These are phyloP conservation scores for Ctenosaura bakeri DNA, from an alignment of 2,797 vertebrate genomes.

Conservation along the genomic window DNA sequence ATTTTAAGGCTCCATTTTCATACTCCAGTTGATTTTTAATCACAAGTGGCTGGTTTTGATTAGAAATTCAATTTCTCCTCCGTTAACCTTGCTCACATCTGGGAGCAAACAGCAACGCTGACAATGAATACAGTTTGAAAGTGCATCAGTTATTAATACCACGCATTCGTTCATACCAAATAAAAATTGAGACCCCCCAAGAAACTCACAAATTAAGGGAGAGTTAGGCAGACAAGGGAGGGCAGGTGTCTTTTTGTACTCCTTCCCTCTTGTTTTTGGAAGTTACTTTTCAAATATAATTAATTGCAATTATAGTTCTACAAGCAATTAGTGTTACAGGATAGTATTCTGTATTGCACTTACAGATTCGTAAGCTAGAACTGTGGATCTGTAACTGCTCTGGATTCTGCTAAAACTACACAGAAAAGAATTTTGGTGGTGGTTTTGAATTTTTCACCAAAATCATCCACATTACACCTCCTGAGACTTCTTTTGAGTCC, in stretches of 20 bases:
- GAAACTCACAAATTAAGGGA: background rate
- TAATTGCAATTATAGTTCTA: no score
- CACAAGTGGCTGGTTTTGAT: conserved; percentile 21
- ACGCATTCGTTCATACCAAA: background rate
- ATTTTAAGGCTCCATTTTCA: background rate
- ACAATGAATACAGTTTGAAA: background rate
- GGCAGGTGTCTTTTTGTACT: background rate
- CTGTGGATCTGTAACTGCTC: no score
- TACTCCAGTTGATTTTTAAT: conserved; percentile 36
- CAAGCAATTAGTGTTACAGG: no score
- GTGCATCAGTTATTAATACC: background rate
- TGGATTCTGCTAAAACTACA: no score
- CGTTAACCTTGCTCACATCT: conserved; percentile 4
- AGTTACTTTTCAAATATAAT: no score
- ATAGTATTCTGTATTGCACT: no score
- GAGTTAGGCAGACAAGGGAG: background rate
- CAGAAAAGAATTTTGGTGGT: no score
- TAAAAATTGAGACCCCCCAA: background rate
- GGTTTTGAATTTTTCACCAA: no score
- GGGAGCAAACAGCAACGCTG: background rate
- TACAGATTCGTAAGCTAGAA: no score
- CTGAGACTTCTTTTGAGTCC: no score
- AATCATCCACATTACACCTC: no score
- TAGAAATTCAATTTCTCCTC: conserved; percentile 15
- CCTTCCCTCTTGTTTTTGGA: background rate